Evolutionary conservation across 1,140 invertebrate genomes (phyloP).

Genomic region (Teleogryllus occipitalis): DNA sequence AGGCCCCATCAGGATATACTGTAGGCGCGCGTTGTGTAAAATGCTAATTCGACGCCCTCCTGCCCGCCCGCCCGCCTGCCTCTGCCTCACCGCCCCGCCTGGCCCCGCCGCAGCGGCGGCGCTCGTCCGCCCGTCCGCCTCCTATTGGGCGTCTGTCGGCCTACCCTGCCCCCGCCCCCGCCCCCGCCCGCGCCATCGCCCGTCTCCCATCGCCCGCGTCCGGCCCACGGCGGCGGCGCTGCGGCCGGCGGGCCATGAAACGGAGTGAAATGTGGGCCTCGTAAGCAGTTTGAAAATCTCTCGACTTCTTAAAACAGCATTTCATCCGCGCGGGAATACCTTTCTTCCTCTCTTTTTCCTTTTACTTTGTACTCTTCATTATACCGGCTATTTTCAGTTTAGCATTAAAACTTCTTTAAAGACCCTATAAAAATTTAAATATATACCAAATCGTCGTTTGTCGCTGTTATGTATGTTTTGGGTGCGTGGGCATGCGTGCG

Average conservation of each 20-base stretch:
- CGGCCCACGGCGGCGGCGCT: too few species aligned
- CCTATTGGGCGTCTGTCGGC: too few species aligned
- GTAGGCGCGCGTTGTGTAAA: too few species aligned
- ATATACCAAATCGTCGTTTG: neutral
- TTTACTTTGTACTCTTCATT: neutral
- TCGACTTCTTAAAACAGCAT: neutral
- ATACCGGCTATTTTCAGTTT: neutral
- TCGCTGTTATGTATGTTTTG: neutral
- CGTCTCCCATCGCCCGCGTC: neutral
- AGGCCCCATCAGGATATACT: too few species aligned
- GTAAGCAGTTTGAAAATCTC: slow-evolving; percentile 4
- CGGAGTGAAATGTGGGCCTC: neutral
- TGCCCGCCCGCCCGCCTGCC: too few species aligned
- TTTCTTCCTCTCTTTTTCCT: neutral
- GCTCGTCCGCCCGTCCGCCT: too few species aligned
- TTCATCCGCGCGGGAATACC: neutral
- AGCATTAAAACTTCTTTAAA: slow-evolving; percentile 2
- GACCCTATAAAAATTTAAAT: neutral
- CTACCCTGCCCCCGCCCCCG: too few species aligned
- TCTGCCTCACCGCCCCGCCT: too few species aligned
- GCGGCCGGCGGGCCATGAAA: neutral
- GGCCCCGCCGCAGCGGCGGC: too few species aligned
- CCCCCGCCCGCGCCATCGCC: neutral
- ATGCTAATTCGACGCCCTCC: too few species aligned
- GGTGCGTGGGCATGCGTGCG: neutral